Base-by-base conservation (phyloP, 1,140 invertebrate species). In the Ditylenchus dipsaci region DNA sequence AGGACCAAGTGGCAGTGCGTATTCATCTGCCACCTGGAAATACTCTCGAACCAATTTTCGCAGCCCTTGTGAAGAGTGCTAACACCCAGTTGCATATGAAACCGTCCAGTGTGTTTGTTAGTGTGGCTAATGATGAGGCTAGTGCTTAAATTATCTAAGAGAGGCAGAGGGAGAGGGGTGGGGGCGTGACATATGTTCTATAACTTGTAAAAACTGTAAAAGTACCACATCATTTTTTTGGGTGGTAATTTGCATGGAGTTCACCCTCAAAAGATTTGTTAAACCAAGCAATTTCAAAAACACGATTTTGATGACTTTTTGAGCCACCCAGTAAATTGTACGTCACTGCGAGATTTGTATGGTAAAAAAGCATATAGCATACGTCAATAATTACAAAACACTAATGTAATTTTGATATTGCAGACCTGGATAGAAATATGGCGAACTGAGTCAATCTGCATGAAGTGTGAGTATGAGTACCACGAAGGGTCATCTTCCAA, bases 401-500 rank as follows among this genome's bases (percentile, higher is more conserved):
- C 23, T 53, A 21, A 45, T 45, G 43, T n/a, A 45, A 26, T 53
- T 53, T 3, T 53, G 59, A 3, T 15, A 17, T 21, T 53, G n/a
- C 23, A 53, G 49, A 53, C 49, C 49, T 80, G 78, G 75, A n/a
- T 74, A 21, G 79, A 80, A 45, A 7, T 82, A 3, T 80, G 80
- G 80, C 29, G 75, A 3, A 80, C 78, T 38, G 76, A 81, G 38
- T 30, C 29, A 15, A 69, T 82, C 17, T 33, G 43, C 26, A 60
- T 78, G 23, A 61, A 76, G 19, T 75, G 76, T 33, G 63, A 81
- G 19, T 76, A 82, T 59, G 56, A 59, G 5, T 82, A 74, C 56
- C 63, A 65, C 26, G 17, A 3, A 1, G 63, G 21, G 0, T 15
- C 63, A 15, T 38, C 57, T n/a, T 45, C 65, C 30, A 53, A 53